Percentiles rank a stretch among this genome's conserved stretches.
These are phyloP conservation scores for Phymanthus crucifer DNA, from an alignment of 92 coral and sea anemone species.

Conservation along the genomic window DNA sequence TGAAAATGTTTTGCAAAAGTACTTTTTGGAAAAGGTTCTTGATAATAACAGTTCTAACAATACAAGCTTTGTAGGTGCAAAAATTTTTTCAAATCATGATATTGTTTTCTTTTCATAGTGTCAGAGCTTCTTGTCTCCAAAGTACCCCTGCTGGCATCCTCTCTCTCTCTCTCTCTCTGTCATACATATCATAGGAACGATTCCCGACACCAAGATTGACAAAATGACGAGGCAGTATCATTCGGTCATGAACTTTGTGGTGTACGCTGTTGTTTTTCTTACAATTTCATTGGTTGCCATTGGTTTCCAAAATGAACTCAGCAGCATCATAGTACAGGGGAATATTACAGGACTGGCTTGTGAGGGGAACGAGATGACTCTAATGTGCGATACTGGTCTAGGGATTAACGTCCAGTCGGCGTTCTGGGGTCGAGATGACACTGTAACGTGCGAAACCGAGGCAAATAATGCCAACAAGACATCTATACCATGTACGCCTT, in stretches of 20 bases:
- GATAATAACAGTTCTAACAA: no score
- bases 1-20: no score
- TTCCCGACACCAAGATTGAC: neutral
- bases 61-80: no score
- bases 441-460: slow-evolving; percentile 15
- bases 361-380: slow-evolving; percentile 36
- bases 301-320: neutral
- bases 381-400: slow-evolving; percentile 37
- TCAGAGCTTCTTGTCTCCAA: no score
- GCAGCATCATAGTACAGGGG: neutral
- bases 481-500: slow-evolving; percentile 36
- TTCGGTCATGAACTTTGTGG: neutral
- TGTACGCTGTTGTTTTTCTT: neutral
- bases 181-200: no score
- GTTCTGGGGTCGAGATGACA: slow-evolving; percentile 48
- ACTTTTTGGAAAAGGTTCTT: no score
- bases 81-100: no score
- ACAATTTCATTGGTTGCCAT: neutral
- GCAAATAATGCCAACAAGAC: slow-evolving; percentile 20
- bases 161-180: no score
- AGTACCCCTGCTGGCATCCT: no score
- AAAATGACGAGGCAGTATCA: neutral
- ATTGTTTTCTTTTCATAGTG: no score
- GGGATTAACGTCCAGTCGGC: slow-evolving; percentile 40
- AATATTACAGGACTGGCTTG: slow-evolving; percentile 32